Evolutionary conservation across 2,797 vertebrate genomes (phyloP).

Genomic region (Amphiprion clarkii): DNA sequence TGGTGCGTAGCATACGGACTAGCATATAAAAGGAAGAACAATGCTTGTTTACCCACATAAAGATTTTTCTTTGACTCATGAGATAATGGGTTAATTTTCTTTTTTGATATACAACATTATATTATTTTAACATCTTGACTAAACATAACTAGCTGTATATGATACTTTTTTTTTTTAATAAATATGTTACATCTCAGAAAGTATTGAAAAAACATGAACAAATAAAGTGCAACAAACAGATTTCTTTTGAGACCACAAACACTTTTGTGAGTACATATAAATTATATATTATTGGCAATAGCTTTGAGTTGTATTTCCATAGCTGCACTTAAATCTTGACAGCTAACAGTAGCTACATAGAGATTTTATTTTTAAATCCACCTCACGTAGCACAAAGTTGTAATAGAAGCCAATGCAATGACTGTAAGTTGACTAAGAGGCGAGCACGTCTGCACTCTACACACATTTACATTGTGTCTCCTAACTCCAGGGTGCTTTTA

Average conservation of each 20-base stretch:
- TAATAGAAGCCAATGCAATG: constrained; percentile 54
- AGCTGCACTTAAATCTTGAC: constrained; percentile 64
- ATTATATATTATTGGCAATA: constrained; percentile 61
- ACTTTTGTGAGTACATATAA: constrained; percentile 65
- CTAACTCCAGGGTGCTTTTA: constrained; percentile 56
- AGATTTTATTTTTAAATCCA: constrained; percentile 47
- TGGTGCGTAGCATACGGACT: constrained; percentile 52
- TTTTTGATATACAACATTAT: constrained; percentile 71
- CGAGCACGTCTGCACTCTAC: constrained; percentile 42
- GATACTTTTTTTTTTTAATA: constrained; percentile 64
- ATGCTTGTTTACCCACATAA: constrained; percentile 58
- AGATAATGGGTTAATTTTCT: constrained; percentile 50
- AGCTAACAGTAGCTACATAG: constrained; percentile 61
- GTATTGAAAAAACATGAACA: constrained; percentile 46
- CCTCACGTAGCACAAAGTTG: constrained; percentile 59
- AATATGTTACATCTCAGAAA: constrained; percentile 79
- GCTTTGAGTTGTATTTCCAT: constrained; percentile 58
- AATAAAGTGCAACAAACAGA: constrained; percentile 72
- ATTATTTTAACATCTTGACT: constrained; percentile 73
- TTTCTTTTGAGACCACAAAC: constrained; percentile 65
- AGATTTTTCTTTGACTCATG: constrained; percentile 59
- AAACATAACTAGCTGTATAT: constrained; percentile 76
- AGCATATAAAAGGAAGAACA: constrained; percentile 84
- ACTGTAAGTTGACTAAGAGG: constrained; percentile 44
- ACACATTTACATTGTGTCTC: constrained; percentile 51